Percentiles rank a stretch among this genome's conserved stretches.
These are phyloP conservation scores for Oenanthe melanoleuca DNA, from an alignment of 2,113 vertebrate genomes.

Conservation along the genomic window DNA sequence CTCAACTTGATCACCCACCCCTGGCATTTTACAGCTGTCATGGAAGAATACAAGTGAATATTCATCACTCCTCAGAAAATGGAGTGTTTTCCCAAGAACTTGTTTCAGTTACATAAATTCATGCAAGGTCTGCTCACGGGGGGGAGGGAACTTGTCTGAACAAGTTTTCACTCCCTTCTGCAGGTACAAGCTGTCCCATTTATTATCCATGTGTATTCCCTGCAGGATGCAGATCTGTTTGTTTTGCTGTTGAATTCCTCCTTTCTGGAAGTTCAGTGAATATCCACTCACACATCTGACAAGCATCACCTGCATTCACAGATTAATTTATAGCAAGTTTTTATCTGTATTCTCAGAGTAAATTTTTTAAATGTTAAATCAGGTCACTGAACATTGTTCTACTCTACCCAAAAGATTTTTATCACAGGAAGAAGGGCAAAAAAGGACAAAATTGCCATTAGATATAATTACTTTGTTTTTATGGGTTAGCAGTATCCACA, in stretches of 20 bases:
- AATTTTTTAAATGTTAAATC: not conserved
- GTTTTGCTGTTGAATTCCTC: not conserved
- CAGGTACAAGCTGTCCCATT: conserved; percentile 18
- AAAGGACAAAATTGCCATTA: conserved; percentile 38
- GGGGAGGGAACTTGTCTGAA: not conserved
- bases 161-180: not conserved
- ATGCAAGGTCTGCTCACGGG: not conserved
- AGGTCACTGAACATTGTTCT: not conserved
- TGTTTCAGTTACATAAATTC: conserved; percentile 5
- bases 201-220: not conserved
- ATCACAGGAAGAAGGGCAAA: not conserved
- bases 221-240: not conserved
- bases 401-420: not conserved
- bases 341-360: not conserved
- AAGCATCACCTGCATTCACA: not conserved
- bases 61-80: not conserved
- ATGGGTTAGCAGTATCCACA: conserved; percentile 7
- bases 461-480: conserved; percentile 5
- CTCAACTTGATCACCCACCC: not conserved
- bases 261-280: not conserved
- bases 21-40: not conserved
- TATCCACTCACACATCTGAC: not conserved
- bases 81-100: not conserved
- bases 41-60: not conserved
- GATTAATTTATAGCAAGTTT: not conserved